phyloP scores from a whole-genome alignment of 2,113 vertebrate species.

The Tichodroma muraria region DNA sequence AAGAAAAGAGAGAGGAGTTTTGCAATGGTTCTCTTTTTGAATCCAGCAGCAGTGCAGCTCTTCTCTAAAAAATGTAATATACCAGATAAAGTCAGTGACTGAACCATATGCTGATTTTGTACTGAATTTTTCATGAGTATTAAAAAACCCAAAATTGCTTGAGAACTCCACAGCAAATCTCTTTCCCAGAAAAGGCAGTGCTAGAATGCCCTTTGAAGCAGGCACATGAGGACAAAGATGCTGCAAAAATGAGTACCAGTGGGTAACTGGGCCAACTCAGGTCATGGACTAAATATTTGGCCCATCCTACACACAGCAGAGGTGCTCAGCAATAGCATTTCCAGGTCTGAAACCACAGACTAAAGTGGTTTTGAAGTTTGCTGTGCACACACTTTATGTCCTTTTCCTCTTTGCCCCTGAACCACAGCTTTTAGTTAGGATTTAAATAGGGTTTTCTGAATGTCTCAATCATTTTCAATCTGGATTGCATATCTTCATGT shows the following conservation, averaged over 20 bases:
- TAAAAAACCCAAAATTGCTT: not conserved
- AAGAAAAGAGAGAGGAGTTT: not conserved
- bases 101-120: not conserved
- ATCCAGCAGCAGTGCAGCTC: not conserved
- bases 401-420: not conserved
- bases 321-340: not conserved
- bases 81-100: not conserved
- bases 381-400: accelerated
- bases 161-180: not conserved
- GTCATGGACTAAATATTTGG: not conserved
- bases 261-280: not conserved
- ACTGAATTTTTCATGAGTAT: not conserved
- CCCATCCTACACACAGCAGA: not conserved
- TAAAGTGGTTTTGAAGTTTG: not conserved
- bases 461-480: not conserved
- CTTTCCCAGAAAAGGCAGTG: not conserved
- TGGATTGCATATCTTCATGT: accelerated
- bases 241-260: not conserved
- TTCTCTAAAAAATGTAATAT: not conserved
- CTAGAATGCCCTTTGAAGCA: not conserved
- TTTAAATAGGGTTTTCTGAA: not conserved
- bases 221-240: not conserved
- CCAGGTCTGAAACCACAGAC: not conserved
- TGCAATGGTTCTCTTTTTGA: not conserved
- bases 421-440: not conserved